These are phyloP conservation scores for Ardeotis arabs DNA, from an alignment of 2,113 vertebrate genomes.

Conservation along the genomic window DNA sequence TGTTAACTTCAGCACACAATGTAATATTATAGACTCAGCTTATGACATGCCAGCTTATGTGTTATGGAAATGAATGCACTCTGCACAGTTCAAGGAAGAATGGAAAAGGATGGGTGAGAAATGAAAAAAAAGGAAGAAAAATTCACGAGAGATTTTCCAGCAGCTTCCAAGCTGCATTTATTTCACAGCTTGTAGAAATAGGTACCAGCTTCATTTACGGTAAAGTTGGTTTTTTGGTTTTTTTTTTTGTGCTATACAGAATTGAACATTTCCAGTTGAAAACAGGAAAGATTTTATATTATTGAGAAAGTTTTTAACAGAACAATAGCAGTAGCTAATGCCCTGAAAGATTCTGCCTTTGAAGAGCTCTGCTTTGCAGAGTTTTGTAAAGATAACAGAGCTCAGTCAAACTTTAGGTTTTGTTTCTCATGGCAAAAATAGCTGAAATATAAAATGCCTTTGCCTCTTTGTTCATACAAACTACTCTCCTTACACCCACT, in stretches of 20 bases:
- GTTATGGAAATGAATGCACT: not conserved
- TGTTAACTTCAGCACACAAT: not conserved
- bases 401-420: constrained; percentile 18
- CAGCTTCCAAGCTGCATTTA: constrained; percentile 1
- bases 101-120: not conserved
- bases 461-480: not conserved
- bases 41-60: not conserved
- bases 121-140: not conserved
- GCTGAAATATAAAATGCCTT: not conserved
- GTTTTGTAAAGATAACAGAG: constrained; percentile 25
- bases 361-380: constrained; percentile 25
- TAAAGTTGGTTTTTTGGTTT: not conserved
- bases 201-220: not conserved
- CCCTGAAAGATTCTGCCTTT: constrained; percentile 4
- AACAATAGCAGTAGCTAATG: constrained; percentile 21
- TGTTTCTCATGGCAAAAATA: constrained; percentile 7
- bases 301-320: not conserved
- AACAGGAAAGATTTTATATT: constrained; percentile 5
- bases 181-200: constrained; percentile 35
- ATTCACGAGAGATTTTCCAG: not conserved
- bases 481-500: not conserved
- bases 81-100: not conserved
- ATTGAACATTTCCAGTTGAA: constrained; percentile 29
- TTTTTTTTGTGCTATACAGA: not conserved
- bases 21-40: not conserved